Base-by-base conservation (phyloP, 2,113 vertebrate genomes). In the Ptilonorhynchus violaceus region DNA sequence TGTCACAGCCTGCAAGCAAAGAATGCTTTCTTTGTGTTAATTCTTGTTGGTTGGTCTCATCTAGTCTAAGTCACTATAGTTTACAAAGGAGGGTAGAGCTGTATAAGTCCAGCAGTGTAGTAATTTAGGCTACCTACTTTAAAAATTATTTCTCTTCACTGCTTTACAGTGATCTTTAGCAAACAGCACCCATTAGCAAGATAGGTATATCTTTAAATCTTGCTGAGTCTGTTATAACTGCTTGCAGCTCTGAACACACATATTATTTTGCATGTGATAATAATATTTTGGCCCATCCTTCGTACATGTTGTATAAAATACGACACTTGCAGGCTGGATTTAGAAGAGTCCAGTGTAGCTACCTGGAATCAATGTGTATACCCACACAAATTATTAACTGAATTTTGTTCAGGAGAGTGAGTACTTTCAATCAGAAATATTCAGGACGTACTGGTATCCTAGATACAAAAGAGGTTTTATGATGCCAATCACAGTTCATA, bases 391-490 rank as follows among this genome's bases (percentile, higher is more conserved):
- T 79, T 68, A 87, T 66, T 79, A 75, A 46, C 44, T 31, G 33
- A 56, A 37, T 81, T 68, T 72, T 79, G 7, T 60, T 82, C 41
- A 56, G 47, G n/a, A 63, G 50, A 58, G 41, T 9, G 5, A 59
- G 37, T 49, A 42, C 41, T 73, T 94, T 92, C 82, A 85, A 56
- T 96, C 69, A 92, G 59, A 88, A 85, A 41, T 44, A 94, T 76
- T 87, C 82, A 75, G 35, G 50, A 80, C n/a, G 33, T 74, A 85
- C 75, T 80, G 50, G 82, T 94, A 88, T 96, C 81, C 90, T 88
- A 63, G 88, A 88, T 88, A 94, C 78, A 74, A 77, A 85, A 93
- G 46, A n/a, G 47, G 22, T 35, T 88, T 80, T 83, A 90, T 96
- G 33, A 83, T 94, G 81, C 89, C 86, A 92, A 63, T 90, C 19